These are phyloP conservation scores for Drosophila formosana DNA, from an alignment of 2,888 invertebrate species.

Conservation along the genomic window DNA sequence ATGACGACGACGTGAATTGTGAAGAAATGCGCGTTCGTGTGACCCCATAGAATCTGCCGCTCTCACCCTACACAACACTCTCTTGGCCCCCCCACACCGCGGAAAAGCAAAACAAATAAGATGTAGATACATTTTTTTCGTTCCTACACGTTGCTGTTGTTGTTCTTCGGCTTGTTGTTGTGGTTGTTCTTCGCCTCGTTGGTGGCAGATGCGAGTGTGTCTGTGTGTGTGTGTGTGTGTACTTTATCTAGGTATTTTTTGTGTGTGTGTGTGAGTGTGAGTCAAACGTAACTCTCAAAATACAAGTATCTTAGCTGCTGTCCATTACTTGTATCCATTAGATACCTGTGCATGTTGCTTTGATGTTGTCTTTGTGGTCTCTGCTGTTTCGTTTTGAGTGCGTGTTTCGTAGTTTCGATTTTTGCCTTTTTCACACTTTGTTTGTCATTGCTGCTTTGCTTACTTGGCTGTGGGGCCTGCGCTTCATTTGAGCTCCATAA, in stretches of 20 bases:
- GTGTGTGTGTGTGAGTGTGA: conserved; percentile 6
- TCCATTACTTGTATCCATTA: conserved; percentile 69
- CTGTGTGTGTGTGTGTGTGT: conserved; percentile 31
- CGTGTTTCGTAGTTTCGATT: conserved; percentile 43
- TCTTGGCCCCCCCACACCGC: conserved; percentile 18
- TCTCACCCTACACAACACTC: conserved; percentile 29
- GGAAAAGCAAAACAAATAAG: conserved; percentile 74
- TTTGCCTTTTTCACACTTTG: conserved; percentile 29
- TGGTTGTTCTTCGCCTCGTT: conserved; percentile 49
- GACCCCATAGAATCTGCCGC: conserved; percentile 68
- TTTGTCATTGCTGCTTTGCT: conserved; percentile 9
- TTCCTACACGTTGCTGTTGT: conserved; percentile 47
- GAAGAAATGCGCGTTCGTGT: conserved; percentile 81
- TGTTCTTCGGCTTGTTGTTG: conserved; percentile 34
- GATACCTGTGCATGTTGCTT: conserved; percentile 63
- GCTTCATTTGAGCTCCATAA: conserved; percentile 33
- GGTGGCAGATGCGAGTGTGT: conserved; percentile 46
- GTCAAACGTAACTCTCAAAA: conserved; percentile 42
- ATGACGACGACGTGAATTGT: conserved; percentile 72
- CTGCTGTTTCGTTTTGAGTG: conserved; percentile 37
- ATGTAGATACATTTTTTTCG: conserved; percentile 82
- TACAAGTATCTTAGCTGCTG: conserved; percentile 47
- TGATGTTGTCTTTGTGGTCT: conserved; percentile 37
- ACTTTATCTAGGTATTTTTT: conserved; percentile 51
- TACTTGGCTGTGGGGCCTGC: conserved; percentile 8